These are phyloP conservation scores for Andrena haemorrhoa DNA, from an alignment of 2,888 invertebrate genomes.

Conservation along the genomic window DNA sequence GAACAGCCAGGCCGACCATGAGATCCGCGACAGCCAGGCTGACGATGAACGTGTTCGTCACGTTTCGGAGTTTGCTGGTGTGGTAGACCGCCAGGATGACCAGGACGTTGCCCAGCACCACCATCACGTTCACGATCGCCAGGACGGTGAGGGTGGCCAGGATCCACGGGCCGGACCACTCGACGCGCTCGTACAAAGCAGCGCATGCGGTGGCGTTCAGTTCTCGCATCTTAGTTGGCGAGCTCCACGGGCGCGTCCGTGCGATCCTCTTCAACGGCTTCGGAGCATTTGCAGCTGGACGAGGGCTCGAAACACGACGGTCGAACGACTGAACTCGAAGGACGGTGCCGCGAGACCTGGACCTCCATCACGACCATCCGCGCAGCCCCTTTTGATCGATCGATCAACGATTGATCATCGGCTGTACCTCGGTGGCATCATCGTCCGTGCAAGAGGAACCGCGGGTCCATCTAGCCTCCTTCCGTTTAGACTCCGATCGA, in stretches of 20 bases:
- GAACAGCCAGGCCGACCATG: conserved; percentile 96
- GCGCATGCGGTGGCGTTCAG: conserved; percentile 94
- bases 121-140: conserved; percentile 94
- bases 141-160: conserved; percentile 92
- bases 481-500: not conserved
- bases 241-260: conserved; percentile 51
- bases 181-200: conserved; percentile 92
- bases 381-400: conserved; percentile 2
- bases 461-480: not conserved
- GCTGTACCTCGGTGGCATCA: not conserved
- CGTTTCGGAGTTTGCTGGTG: conserved; percentile 95
- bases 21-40: conserved; percentile 98
- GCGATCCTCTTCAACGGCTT: conserved; percentile 48
- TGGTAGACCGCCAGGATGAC: conserved; percentile 97
- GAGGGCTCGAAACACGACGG: not conserved
- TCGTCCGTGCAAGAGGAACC: not conserved
- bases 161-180: conserved; percentile 93
- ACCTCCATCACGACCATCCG: conserved; percentile 40
- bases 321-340: not conserved
- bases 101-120: conserved; percentile 95
- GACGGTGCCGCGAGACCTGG: not conserved
- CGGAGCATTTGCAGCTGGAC: conserved; percentile 36
- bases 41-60: conserved; percentile 98
- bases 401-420: conserved; percentile 25
- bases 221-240: conserved; percentile 87